Evolutionary conservation across 2,797 vertebrate species (phyloP), one percentile per base, ranked within the genome.

Genomic region (Smutsia temminckii): DNA sequence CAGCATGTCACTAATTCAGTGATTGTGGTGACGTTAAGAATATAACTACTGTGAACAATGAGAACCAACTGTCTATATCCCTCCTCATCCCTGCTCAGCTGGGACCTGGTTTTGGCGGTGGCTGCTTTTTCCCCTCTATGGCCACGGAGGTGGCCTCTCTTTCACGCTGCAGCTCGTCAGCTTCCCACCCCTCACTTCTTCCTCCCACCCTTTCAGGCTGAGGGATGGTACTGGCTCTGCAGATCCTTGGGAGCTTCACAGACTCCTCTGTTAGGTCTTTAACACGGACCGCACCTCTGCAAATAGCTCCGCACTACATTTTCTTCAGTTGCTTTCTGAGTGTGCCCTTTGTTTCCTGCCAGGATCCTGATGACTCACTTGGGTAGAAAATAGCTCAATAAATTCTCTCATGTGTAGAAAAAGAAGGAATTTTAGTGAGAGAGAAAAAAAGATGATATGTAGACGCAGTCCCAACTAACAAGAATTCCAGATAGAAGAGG

Each of bases 151-250:
- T 0, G 1, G 29, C 49, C 37, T 72, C 66, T 25, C 6, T 29
- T 9, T 81, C 32, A 4, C 0, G 46, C 3, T 2, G 23, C 1
- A 1, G 29, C 27, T 29, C 0, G 4, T 17, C 27, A 0, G 32
- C 6, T 12, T 23, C 55, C 46, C 27, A 14, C 14, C 16, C 37
- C 10, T 8, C 29, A 46, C 46, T 46, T 34, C 17, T 1, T 37
- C 49, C 49, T 64, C 32, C 37, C 51, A 14, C n/a, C 8, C 25
- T 40, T 49, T 18, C n/a, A 40, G 86, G 51, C 18, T 49, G 0
- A 4, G 11, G 51, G 75, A 17, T 0, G 18, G 49, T n/a, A 40
- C 32, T 16, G 53, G 53, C 12, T 29, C 37, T 2, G 14, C 10
- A 0, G 29, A 57, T 34, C 34, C n/a, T 12, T 3, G 20, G 20